Base-by-base conservation (phyloP, 2,113 vertebrate genomes). In the Callospermophilus lateralis region DNA sequence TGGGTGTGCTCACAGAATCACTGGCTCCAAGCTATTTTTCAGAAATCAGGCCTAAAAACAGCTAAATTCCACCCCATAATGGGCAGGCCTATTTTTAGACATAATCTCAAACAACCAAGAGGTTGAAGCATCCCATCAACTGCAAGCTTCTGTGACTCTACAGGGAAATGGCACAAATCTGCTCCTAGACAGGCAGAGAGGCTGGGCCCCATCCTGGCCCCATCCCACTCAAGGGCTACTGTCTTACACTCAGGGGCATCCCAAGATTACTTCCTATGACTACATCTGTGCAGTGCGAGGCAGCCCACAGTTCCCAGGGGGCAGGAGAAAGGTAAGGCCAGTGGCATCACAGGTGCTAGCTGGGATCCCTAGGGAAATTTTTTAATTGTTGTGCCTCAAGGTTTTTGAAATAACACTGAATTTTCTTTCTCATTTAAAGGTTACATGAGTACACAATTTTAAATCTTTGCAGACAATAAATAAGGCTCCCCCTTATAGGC, bases 61-160 rank as follows among this genome's bases (percentile, higher is more conserved):
- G 51, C 67, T 90, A 72, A 84, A 58, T 68, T 81, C 63, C 61
- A 79, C 58, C 22, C 80, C 13, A 77, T 20, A 63, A 68, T 10
- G 22, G 63, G 76, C 30, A 84, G 67, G 68, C 4, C 93, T 94
- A 78, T 90, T 96, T 96, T 95, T 68, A 90, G 76, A 90, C 39
- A 84, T 45, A 84, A 88, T 95, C 70, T 89, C 89, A 39, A 90
- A 86, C 28, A 87, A 63, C 78, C 63, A 88, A n/a, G 77, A 90
- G 65, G 48, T 73, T 42, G 70, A 3, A 89, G 92, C 68, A 85
- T 85, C 73, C 30, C 51, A 68, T 74, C 86, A 55, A 58, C 20
- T 6, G 22, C 17, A 63, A 30, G 28, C 30, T 58, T 85, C 81
- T 53, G 30, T 48, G 30, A 76, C 28, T 80, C 37, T 72, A 30